A percentile compares a stretch with the other conserved stretches of the same genome.
These are phyloP conservation scores for Lophotis ruficrista DNA, from an alignment of 2,113 vertebrate species.

Conservation along the genomic window DNA sequence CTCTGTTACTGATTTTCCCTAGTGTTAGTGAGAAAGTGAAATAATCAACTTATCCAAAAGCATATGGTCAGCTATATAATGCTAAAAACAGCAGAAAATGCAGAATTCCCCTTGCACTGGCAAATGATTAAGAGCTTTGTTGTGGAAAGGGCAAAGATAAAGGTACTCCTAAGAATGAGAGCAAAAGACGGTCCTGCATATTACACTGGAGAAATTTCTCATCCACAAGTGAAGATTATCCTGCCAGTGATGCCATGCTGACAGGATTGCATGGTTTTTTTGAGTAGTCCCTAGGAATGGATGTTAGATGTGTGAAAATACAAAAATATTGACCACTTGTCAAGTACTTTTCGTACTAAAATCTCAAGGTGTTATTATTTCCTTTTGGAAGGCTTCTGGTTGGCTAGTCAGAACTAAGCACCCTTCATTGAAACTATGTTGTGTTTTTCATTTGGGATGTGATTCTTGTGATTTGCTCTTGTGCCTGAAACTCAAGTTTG, in stretches of 20 bases:
- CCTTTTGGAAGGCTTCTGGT: neutral
- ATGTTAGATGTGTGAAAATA: neutral
- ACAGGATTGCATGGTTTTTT: neutral
- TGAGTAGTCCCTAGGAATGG: neutral
- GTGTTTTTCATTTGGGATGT: neutral
- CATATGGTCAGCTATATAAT: neutral
- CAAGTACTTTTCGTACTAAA: neutral
- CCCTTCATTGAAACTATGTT: neutral
- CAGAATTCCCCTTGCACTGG: neutral
- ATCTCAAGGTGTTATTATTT: neutral
- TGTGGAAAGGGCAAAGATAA: neutral
- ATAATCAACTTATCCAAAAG: neutral
- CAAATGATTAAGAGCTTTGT: neutral
- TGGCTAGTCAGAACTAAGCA: neutral
- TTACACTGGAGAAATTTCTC: neutral
- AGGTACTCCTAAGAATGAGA: neutral
- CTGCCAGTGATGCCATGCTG: neutral
- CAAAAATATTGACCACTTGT: neutral
- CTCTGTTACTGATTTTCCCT: neutral
- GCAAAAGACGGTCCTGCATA: neutral
- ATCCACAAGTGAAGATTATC: neutral
- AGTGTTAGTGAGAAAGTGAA: neutral
- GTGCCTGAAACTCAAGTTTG: neutral
- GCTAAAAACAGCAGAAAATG: conserved; percentile 3
- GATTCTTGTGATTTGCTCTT: neutral